A percentile compares a stretch with the other conserved stretches of the same genome.
These are phyloP conservation scores for Leptothorax acervorum DNA, from an alignment of 2,888 invertebrate genomes.

Conservation along the genomic window DNA sequence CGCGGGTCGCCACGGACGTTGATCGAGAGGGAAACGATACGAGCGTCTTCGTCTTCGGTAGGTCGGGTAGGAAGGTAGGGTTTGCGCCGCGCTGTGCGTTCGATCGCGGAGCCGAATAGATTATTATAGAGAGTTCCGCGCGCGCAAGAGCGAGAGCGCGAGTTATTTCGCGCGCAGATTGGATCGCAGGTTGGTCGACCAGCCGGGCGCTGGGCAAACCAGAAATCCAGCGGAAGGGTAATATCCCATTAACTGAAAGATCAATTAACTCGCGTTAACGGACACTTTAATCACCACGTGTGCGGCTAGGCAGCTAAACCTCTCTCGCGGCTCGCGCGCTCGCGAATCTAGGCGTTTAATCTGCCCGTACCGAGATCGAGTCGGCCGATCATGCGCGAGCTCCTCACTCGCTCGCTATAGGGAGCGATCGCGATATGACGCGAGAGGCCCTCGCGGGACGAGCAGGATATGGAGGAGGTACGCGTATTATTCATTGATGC, in stretches of 20 bases:
- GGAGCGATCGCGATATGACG: slow-evolving; percentile 45
- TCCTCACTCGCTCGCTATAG: slow-evolving; percentile 27
- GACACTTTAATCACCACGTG: slow-evolving; percentile 70
- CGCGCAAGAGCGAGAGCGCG: slow-evolving; percentile 53
- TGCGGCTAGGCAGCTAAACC: slow-evolving; percentile 32
- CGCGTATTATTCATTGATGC: slow-evolving; percentile 48
- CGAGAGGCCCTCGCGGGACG: slow-evolving; percentile 6
- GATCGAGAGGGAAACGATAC: slow-evolving; percentile 70
- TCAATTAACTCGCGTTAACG: slow-evolving; percentile 78
- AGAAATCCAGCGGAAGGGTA: slow-evolving; percentile 61
- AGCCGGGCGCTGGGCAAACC: slow-evolving; percentile 55
- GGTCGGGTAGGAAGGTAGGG: slow-evolving; percentile 27
- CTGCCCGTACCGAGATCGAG: slow-evolving; percentile 51
- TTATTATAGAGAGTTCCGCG: slow-evolving; percentile 62
- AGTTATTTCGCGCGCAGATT: slow-evolving; percentile 59
- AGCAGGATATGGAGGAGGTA: slow-evolving; percentile 12
- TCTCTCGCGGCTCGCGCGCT: slow-evolving; percentile 33
- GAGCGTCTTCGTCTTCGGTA: slow-evolving; percentile 49
- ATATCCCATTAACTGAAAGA: slow-evolving; percentile 69
- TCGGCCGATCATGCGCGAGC: slow-evolving; percentile 35
- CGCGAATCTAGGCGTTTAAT: slow-evolving; percentile 57
- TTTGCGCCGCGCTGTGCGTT: slow-evolving; percentile 36
- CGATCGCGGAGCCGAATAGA: slow-evolving; percentile 52
- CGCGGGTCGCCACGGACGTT: slow-evolving; percentile 42
- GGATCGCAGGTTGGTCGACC: slow-evolving; percentile 43